A percentile compares a stretch with the other conserved stretches of the same genome.
Conservation (phyloP, 2,797 vertebrate genomes). For the Falco naumanni region DNA sequence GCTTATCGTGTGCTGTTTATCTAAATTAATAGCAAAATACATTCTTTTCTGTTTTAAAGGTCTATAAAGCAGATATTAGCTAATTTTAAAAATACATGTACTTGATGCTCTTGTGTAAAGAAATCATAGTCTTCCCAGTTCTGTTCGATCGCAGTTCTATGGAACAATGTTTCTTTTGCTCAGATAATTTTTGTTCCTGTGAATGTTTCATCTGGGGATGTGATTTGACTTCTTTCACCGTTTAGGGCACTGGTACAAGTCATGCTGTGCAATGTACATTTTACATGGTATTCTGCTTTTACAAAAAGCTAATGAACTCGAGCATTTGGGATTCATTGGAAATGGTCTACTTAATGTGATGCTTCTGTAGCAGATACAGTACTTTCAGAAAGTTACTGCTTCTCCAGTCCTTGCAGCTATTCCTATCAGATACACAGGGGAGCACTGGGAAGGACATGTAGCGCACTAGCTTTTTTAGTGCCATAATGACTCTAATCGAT, state of each 20-base stretch:
- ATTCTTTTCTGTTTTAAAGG: conserved; percentile 53
- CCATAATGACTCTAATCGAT: conserved; percentile 13
- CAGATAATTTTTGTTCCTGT: not conserved
- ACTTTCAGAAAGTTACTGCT: conserved; percentile 48
- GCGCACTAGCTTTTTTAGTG: conserved; percentile 6
- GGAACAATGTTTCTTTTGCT: not conserved
- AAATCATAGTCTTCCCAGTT: not conserved
- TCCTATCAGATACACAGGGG: not conserved
- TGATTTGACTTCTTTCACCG: not conserved
- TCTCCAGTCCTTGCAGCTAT: conserved; percentile 44
- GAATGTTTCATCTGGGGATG: not conserved
- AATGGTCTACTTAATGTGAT: conserved; percentile 38
- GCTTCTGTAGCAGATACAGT: not conserved
- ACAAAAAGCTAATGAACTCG: conserved; percentile 24
- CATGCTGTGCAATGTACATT: conserved; percentile 18
- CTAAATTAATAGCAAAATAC: conserved; percentile 60
- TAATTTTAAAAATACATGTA: conserved; percentile 54
- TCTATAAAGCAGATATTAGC: conserved; percentile 45
- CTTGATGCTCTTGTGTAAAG: not conserved
- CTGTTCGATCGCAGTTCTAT: not conserved
- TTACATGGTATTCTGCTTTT: conserved; percentile 14
- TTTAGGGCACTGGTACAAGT: not conserved
- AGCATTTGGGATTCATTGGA: conserved; percentile 38
- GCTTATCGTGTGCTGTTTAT: conserved; percentile 46
- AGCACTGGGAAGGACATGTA: conserved; percentile 13